phyloP scores from a whole-genome alignment of 2,888 invertebrate species.

The Clepsis dumicolana region DNA sequence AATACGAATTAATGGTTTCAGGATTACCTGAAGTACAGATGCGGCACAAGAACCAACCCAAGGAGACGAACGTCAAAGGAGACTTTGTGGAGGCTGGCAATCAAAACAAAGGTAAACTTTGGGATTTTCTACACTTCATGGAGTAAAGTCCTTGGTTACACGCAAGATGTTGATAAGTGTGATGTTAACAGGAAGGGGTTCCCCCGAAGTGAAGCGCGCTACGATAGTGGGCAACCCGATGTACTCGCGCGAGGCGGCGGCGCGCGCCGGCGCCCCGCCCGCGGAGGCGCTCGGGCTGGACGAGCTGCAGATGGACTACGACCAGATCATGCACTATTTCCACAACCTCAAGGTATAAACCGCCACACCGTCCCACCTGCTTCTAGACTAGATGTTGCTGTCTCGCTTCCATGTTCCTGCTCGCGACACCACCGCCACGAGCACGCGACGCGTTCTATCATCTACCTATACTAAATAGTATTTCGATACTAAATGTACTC shows the following conservation, averaged over 20 bases:
- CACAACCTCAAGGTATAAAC: constrained; percentile 96
- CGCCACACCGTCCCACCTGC: constrained; percentile 72
- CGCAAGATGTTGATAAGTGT: not conserved
- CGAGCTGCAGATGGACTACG: constrained; percentile 97
- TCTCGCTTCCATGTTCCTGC: constrained; percentile 69
- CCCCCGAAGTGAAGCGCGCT: constrained; percentile 92
- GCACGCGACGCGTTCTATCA: constrained; percentile 58
- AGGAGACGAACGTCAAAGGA: constrained; percentile 72
- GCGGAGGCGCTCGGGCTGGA: constrained; percentile 90
- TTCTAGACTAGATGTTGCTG: constrained; percentile 82
- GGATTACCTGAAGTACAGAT: constrained; percentile 82
- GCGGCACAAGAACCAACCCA: constrained; percentile 78
- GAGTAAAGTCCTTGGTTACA: not conserved
- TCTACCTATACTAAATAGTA: constrained; percentile 57
- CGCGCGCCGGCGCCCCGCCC: constrained; percentile 65
- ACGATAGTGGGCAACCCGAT: constrained; percentile 96
- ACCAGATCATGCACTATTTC: constrained; percentile 99
- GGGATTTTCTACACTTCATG: not conserved
- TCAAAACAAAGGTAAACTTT: constrained; percentile 76
- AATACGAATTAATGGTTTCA: constrained; percentile 51
- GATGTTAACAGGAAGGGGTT: constrained; percentile 63
- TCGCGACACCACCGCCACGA: constrained; percentile 54
- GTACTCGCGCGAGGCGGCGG: constrained; percentile 88
- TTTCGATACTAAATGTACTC: constrained; percentile 73
- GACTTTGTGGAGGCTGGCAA: constrained; percentile 87